Conservation (phyloP, 2,113 vertebrate genomes). For the Marcusenius ussheri region DNA sequence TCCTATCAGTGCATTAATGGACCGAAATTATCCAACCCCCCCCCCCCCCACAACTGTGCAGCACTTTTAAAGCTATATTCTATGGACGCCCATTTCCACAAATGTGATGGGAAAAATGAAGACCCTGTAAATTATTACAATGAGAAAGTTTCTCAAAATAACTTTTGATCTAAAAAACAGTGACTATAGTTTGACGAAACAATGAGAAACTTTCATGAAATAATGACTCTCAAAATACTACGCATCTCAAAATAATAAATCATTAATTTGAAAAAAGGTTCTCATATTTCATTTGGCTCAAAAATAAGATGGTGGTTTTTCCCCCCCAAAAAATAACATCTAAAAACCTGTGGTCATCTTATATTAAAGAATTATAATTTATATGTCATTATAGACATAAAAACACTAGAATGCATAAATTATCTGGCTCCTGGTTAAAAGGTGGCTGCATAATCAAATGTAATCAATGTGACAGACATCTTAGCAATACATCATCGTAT, state of each 20-base stretch:
- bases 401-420: neutral
- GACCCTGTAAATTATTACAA: neutral
- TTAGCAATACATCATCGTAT: neutral
- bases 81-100: neutral
- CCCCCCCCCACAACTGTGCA: neutral
- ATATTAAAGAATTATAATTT: neutral
- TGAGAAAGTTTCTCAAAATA: neutral
- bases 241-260: neutral
- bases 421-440: neutral
- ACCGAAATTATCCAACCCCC: neutral
- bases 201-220: neutral
- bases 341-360: neutral
- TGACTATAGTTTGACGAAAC: neutral
- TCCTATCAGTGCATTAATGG: neutral
- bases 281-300: neutral
- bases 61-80: neutral
- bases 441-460: neutral
- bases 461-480: neutral
- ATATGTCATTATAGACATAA: neutral
- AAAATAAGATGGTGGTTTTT: neutral
- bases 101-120: neutral
- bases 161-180: neutral
- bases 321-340: neutral
- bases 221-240: neutral
- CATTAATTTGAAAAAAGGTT: neutral